Evolutionary conservation across 2,888 invertebrate genomes (phyloP), one percentile per base, ranked within the genome.

Genomic region (Rosalia funebris): DNA sequence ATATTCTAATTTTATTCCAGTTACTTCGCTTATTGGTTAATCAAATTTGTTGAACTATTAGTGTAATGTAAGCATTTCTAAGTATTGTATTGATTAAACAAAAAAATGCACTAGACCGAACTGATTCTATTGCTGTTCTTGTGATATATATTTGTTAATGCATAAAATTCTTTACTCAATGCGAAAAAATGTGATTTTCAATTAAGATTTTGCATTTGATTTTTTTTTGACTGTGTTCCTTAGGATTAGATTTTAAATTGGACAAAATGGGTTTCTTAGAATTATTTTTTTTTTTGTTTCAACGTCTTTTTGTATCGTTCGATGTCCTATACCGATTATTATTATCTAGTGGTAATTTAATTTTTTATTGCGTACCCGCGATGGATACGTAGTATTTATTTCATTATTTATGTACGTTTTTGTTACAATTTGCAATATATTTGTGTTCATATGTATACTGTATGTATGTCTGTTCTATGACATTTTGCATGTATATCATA

Each of bases 41-140:
- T 20, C 1, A 15, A 50, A 39, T 39, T 50, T 25, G 39, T 50
- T 50, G 25, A 39, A 39, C 12, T 37, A 37, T 39, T 50, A 50
- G 50, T 48, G 19, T n/a, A 39, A 19, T 50, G 3, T 39, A 50
- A 53, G 59, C 55, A 55, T 62, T 62, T 62, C 44, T 34, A 54
- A 57, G 62, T 58, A 62, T 62, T 58, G 53, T 48, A 48, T 12
- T 50, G 7, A 50, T 39, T 50, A 39, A 53, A 20, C 20, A 45
- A 12, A 46, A 54, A 60, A 58, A 55, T 56, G 60, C 59, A 62
- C 58, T 59, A 57, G 57, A 62, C 58, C 48, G 65, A 65, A 65
- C 65, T 65, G 60, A 63, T 61, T 66, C 63, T 63, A 60, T 64
- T 67, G 67, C 67, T 67, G 56, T 65, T 65, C 60, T 67, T 67